Conservation (phyloP, 2,113 vertebrate species). For the Sinocyclocheilus grahami region DNA sequence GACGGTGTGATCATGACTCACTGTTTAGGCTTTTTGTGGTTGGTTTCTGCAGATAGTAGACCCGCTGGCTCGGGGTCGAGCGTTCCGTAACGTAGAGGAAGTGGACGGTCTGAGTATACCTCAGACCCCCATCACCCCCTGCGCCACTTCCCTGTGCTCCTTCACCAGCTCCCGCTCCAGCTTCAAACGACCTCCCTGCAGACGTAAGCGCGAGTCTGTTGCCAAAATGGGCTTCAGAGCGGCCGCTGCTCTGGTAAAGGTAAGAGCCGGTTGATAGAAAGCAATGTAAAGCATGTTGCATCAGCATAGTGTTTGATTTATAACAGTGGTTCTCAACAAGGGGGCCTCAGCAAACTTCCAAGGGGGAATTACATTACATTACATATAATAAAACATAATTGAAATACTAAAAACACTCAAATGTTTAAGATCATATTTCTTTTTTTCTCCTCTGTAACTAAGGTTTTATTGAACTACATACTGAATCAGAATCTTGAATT, state of each 20-base stretch:
- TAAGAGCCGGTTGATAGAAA: constrained; percentile 49
- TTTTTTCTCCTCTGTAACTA: no score
- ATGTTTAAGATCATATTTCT: no score
- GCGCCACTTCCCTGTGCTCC: constrained; percentile 91
- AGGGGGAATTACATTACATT: not conserved
- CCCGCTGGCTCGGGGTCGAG: constrained; percentile 90
- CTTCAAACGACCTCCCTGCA: constrained; percentile 85
- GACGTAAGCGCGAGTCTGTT: constrained; percentile 93
- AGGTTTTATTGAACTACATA: no score
- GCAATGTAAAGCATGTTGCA: not conserved
- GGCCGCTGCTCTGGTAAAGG: constrained; percentile 90
- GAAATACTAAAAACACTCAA: no score
- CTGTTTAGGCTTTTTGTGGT: not conserved
- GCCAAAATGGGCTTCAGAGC: constrained; percentile 98
- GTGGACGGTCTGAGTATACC: constrained; percentile 86
- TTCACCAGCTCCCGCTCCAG: constrained; percentile 97
- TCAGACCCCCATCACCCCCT: constrained; percentile 89
- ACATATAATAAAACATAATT: no score
- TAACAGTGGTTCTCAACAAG: not conserved
- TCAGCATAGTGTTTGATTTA: not conserved
- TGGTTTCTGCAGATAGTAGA: constrained; percentile 85
- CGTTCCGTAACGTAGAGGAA: constrained; percentile 93
- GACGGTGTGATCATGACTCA: not conserved
- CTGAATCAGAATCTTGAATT: not conserved
- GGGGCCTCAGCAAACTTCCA: not conserved